phyloP scores from a whole-genome alignment of 1,140 invertebrate species.

The Eurytemora carolleeae region DNA sequence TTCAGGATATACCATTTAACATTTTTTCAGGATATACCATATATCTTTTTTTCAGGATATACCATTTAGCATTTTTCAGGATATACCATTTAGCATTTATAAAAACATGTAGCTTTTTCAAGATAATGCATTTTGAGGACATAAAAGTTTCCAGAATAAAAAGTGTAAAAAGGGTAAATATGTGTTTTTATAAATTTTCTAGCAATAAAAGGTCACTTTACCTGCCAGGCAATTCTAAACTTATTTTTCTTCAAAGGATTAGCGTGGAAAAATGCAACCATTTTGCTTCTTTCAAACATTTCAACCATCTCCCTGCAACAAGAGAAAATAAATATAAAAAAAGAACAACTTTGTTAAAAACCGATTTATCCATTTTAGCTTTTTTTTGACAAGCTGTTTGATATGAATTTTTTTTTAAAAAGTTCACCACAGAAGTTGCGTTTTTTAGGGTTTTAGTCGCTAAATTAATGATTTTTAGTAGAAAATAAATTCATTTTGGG shows the following conservation, averaged over 20 bases:
- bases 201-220: no score
- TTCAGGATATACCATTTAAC: no score
- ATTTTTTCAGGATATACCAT: no score
- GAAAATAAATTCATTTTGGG: no score
- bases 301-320: neutral
- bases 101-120: neutral
- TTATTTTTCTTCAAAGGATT: neutral
- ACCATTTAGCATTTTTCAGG: no score
- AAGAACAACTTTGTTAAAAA: neutral
- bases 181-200: neutral
- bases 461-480: no score
- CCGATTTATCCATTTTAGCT: neutral
- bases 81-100: no score
- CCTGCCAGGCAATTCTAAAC: neutral
- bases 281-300: neutral
- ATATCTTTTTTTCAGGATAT: no score
- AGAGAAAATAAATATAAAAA: neutral
- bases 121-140: neutral
- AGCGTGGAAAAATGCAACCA: neutral
- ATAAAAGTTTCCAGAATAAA: neutral
- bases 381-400: neutral
- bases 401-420: neutral
- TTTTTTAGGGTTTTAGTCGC: no score
- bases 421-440: no score
- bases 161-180: neutral